Conservation (phyloP, 2,888 invertebrate genomes). For the Sceliomorpha sp. region DNA sequence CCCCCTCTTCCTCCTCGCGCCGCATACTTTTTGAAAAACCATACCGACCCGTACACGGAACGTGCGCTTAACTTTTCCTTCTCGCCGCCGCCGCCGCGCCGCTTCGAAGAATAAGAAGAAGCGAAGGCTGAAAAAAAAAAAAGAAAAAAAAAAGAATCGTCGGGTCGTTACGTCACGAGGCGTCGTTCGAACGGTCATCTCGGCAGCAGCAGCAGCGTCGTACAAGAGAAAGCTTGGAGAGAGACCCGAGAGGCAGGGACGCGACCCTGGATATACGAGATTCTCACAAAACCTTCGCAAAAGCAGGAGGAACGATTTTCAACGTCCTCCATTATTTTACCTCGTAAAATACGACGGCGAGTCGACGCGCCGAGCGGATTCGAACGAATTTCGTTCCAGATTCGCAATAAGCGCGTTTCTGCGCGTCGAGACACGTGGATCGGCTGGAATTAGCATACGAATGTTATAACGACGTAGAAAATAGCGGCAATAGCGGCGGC, state of each 20-base stretch:
- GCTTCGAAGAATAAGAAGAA: too few species aligned
- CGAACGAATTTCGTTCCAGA: too few species aligned
- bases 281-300: slow-evolving; percentile 51
- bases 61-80: slow-evolving; percentile 9
- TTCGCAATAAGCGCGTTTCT: too few species aligned
- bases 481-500: too few species aligned
- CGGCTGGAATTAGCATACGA: too few species aligned
- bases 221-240: slow-evolving; percentile 50
- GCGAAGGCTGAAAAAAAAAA: too few species aligned
- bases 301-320: slow-evolving; percentile 46
- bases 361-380: slow-evolving; percentile 29
- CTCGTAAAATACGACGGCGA: slow-evolving; percentile 41
- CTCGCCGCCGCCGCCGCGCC: slow-evolving; percentile 22
- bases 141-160: too few species aligned
- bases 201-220: slow-evolving; percentile 39
- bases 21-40: too few species aligned
- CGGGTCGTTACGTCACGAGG: slow-evolving; percentile 53
- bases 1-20: slow-evolving; percentile 17
- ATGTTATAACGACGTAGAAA: too few species aligned
- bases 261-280: slow-evolving; percentile 50
- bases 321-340: slow-evolving; percentile 46
- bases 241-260: slow-evolving; percentile 49
- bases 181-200: slow-evolving; percentile 50
- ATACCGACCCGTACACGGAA: slow-evolving; percentile 11
- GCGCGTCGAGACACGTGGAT: too few species aligned